phyloP scores from a whole-genome alignment of 2,113 vertebrate genomes.

The Mormyrus lacerda region DNA sequence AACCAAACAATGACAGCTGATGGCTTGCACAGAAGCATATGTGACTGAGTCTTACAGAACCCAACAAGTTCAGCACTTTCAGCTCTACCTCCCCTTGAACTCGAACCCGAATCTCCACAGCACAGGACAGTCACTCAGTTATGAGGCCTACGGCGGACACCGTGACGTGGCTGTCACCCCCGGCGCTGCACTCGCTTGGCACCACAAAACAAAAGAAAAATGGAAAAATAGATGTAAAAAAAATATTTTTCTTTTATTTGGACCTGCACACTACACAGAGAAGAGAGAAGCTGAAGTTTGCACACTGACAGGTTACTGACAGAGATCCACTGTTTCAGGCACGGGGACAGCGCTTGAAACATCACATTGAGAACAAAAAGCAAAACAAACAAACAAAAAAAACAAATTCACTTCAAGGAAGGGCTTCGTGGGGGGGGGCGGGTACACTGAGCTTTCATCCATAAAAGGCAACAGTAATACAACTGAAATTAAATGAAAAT shows the following conservation, averaged over 20 bases:
- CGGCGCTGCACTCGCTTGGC: too few species aligned
- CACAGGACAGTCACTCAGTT: neutral
- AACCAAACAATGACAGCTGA: neutral
- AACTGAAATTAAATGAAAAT: neutral
- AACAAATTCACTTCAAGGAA: conserved; percentile 43
- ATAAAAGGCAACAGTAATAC: neutral
- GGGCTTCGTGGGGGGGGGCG: conserved; percentile 57
- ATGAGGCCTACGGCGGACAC: neutral
- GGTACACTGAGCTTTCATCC: conserved; percentile 57
- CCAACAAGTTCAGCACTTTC: neutral
- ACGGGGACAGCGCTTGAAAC: conserved; percentile 39
- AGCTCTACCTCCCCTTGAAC: neutral
- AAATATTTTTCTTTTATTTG: conserved; percentile 12
- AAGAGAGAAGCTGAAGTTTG: neutral
- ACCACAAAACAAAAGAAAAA: conserved; percentile 4
- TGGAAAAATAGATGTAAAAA: neutral
- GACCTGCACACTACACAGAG: neutral
- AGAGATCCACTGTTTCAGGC: neutral
- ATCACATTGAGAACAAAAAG: conserved; percentile 64
- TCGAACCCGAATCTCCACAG: neutral
- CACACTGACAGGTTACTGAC: conserved; percentile 3
- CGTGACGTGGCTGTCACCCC: neutral
- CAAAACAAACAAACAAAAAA: neutral
- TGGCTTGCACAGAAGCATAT: neutral
- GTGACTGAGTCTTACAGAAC: neutral